Base-by-base conservation (phyloP, 2,797 vertebrate genomes). In the Hozukius guyotensis region DNA sequence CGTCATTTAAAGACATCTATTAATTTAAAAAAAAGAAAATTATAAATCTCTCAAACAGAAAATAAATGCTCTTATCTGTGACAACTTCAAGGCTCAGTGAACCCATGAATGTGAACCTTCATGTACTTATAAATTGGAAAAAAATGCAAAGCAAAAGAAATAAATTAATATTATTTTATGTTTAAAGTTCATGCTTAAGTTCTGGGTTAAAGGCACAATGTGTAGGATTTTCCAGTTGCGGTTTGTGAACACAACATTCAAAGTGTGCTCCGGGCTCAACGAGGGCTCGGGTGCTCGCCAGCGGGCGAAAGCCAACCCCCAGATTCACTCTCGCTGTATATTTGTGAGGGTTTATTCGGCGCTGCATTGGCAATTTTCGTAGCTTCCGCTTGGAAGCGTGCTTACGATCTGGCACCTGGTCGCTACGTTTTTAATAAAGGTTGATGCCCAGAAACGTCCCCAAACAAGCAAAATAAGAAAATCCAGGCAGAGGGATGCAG, bases 181-280 rank as follows among this genome's bases (percentile, higher is more conserved):
- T 22, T 49, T 68, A 29, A 76, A 52, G 12, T 20, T 31, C 53
- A 82, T 77, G 82, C 67, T 67, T 53, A 34, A 14, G n/a, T 65
- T 53, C 57, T 49, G 25, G 32, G 22, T 55, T 22, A 6, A 24
- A 27, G 63, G 36, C 22, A 25, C 63, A 46, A 42, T 65, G 36
- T 25, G 36, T 27, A 27, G 63, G 63, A 65, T 38, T 8, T 24
- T 22, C 36, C 1, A 12, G 20, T 6, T 34, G 31, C 18, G 7
- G 13, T 31, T 31, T 11, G 27, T 31, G 0, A 60, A 60, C 46
- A 49, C 16, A 20, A 49, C 0, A 11, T 53, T 53, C 20, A 62
- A 11, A 62, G 29, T 61, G 10, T 9, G 59, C 29, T 22, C 31
- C 5, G 20, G n/a, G 5, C 20, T 62, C 60, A 61, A n/a, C 29